Evolutionary conservation across 2,113 vertebrate genomes (phyloP).

Genomic region (Limanda limanda): DNA sequence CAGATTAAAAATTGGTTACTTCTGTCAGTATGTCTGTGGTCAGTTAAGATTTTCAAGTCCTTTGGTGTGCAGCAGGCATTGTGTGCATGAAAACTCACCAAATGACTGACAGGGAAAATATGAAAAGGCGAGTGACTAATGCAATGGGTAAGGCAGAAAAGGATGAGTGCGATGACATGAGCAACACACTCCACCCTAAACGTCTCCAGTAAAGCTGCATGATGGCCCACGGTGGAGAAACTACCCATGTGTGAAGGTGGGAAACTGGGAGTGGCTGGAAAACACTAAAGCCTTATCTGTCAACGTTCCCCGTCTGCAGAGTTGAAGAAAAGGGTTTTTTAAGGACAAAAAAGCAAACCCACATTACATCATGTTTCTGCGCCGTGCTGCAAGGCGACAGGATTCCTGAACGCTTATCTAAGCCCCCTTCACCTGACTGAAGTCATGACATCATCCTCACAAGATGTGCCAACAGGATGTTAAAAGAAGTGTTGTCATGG

Average conservation of each 20-base stretch:
- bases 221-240: background rate
- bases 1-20: background rate
- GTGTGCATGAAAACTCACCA: background rate
- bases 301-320: constrained; percentile 11
- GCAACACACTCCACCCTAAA: constrained; percentile 1
- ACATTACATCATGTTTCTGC: constrained; percentile 24
- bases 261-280: constrained; percentile 19
- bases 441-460: constrained; percentile 43
- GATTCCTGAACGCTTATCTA: constrained; percentile 35
- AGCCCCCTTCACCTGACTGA: constrained; percentile 25
- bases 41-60: too few relatives aligned
- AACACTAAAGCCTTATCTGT: background rate
- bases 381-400: background rate
- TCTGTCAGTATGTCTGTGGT: background rate
- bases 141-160: background rate
- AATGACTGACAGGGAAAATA: background rate
- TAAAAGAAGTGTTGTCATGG: constrained; percentile 30
- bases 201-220: constrained; percentile 9
- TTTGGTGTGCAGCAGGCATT: background rate
- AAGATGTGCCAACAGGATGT: constrained; percentile 44
- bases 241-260: constrained; percentile 27
- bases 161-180: constrained; percentile 6
- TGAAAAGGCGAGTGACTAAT: background rate
- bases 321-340: constrained; percentile 8
- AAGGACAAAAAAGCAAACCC: constrained; percentile 11